Evolutionary conservation across 1,140 invertebrate species (phyloP).

Genomic region (Drosophila elegans): DNA sequence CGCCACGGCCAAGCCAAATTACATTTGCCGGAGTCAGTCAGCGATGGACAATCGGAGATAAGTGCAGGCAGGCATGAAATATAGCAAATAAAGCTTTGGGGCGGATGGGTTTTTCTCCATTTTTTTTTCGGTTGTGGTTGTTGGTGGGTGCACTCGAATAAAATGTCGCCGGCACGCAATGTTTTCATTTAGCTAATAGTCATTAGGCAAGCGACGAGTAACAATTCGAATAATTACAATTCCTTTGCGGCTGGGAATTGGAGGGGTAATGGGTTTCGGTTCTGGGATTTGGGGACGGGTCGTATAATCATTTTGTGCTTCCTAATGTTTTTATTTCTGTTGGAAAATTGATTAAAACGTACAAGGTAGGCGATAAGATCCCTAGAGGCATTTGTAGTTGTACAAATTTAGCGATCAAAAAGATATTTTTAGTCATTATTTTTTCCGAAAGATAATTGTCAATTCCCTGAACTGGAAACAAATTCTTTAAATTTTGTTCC

Average conservation of each 20-base stretch:
- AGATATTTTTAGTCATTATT: no score
- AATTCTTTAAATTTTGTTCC: no score
- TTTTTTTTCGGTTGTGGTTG: not conserved
- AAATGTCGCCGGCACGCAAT: conserved; percentile 78
- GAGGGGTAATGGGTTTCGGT: conserved; percentile 5
- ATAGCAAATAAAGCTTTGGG: conserved; percentile 71
- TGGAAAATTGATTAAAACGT: conserved; percentile 63
- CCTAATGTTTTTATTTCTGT: conserved; percentile 47
- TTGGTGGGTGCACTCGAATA: conserved; percentile 50
- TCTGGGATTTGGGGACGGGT: conserved; percentile 21
- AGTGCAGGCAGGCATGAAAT: conserved; percentile 82
- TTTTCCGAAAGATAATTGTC: no score
- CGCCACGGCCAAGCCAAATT: conserved; percentile 59
- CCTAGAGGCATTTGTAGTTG: no score
- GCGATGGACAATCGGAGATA: conserved; percentile 79
- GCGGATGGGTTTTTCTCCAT: not conserved
- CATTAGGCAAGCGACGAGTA: conserved; percentile 63
- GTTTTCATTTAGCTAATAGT: conserved; percentile 82
- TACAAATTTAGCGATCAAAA: no score
- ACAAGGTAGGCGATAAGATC: not conserved
- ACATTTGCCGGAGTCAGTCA: conserved; percentile 48
- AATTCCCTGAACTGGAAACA: no score
- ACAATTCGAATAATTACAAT: conserved; percentile 70
- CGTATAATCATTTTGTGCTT: conserved; percentile 71
- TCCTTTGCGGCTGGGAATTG: conserved; percentile 26